A percentile compares a stretch with the other conserved stretches of the same genome.
phyloP scores from a whole-genome alignment of 1,140 invertebrate genomes.

The Whitmania pigra region DNA sequence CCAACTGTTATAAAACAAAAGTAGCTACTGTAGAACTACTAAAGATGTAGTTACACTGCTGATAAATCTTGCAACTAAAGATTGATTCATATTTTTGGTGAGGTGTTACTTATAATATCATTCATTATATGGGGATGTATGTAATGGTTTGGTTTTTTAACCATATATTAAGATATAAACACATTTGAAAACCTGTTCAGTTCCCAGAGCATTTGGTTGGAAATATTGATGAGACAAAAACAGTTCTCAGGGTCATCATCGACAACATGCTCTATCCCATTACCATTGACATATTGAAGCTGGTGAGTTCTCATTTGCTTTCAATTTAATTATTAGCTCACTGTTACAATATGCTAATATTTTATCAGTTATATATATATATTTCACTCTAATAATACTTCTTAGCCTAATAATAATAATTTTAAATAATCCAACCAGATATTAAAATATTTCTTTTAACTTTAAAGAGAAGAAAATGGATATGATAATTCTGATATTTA shows the following conservation, averaged over 20 bases:
- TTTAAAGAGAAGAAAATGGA: too few species aligned
- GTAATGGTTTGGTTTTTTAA: too few species aligned
- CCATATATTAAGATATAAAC: too few species aligned
- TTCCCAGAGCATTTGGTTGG: constrained; percentile 46
- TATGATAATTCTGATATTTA: too few species aligned
- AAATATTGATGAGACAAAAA: constrained; percentile 70
- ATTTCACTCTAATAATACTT: neutral
- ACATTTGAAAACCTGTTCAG: constrained; percentile 41
- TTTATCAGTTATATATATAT: too few species aligned
- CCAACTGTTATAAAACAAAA: too few species aligned
- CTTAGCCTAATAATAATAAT: neutral
- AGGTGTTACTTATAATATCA: neutral
- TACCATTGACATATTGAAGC: constrained; percentile 82
- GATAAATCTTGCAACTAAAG: neutral
- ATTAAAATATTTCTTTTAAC: too few species aligned
- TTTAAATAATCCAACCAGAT: neutral
- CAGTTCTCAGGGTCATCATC: constrained; percentile 86
- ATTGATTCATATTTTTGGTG: neutral
- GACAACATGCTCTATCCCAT: constrained; percentile 97
- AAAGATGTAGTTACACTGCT: too few species aligned
- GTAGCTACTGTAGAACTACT: too few species aligned
- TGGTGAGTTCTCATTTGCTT: constrained; percentile 15
- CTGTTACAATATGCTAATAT: neutral
- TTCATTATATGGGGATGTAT: too few species aligned
- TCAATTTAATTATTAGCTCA: neutral